These are phyloP conservation scores for Cariama cristata DNA, from an alignment of 2,113 vertebrate genomes.

Conservation along the genomic window DNA sequence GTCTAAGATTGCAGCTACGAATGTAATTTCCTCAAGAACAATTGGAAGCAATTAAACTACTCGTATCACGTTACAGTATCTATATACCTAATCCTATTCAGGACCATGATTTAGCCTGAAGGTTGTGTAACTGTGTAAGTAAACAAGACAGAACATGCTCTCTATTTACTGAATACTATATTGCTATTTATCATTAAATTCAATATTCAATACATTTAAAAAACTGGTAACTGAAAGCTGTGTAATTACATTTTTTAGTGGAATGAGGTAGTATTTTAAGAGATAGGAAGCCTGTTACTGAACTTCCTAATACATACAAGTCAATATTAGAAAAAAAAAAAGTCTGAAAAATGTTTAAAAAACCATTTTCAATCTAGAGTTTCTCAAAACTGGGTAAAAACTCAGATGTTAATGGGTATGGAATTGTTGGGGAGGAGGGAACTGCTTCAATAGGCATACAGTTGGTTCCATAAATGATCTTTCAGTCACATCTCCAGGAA, in stretches of 20 bases:
- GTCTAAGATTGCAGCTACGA: background rate
- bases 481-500: background rate
- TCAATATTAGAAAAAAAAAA: background rate
- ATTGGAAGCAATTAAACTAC: background rate
- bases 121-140: background rate
- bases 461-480: background rate
- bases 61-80: background rate
- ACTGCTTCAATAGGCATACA: background rate
- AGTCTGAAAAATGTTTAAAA: background rate
- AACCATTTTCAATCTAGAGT: background rate
- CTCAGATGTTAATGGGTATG: background rate
- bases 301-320: background rate
- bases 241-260: background rate
- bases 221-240: background rate
- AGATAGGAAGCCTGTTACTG: background rate
- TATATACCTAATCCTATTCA: background rate
- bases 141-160: background rate
- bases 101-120: background rate
- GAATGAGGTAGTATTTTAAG: background rate
- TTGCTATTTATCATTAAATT: background rate
- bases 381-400: background rate
- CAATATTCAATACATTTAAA: background rate
- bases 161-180: background rate
- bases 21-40: background rate
- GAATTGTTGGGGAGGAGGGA: background rate